Base-by-base conservation (phyloP, 2,113 vertebrate species). In the Centropristis striata region DNA sequence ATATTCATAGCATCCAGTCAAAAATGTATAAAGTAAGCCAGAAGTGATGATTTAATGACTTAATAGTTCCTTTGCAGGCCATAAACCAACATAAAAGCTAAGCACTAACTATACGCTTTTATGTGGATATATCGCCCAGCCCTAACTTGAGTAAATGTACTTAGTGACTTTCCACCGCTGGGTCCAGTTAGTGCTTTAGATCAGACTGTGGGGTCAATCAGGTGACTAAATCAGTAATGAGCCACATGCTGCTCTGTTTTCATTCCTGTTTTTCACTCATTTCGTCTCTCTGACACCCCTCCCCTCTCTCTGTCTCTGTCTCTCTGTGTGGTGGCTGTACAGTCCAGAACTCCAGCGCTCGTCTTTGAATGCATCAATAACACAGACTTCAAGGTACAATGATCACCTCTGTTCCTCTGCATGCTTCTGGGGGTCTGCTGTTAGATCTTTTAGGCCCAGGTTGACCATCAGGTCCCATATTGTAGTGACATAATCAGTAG, bases 291-390 rank as follows among this genome's bases (percentile, higher is more conserved):
- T 70, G 8, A 53, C 71, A 16, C 23, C 23, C 44, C 15, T 21
- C n/a, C 10, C 23, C 23, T 49, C 15, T 21, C n/a, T 8, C 1
- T 14, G 53, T 8, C 28, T 46, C 23, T 71, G 9, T 69, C 12
- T 75, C 41, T 78, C 37, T 81, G 63, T 67, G 0, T 14, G 66
- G 64, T 71, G 73, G 74, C 76, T 57, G 11, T 61, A 28, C 80
- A 91, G 98, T 99, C 98, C 91, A 96, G 98, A 95, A 99, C 98
- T 71, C 98, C 98, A 84, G 98, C 98, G 82, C 96, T 99, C 91
- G 98, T 99, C 91, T 99, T 99, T 95, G 98, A 99, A 92, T 98
- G 97, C 96, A 98, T 99, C 95, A 99, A 99, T 95, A 99, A 99
- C 94, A 99, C 98, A 95, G 97, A 99, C 93, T 99, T 99, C 95